A percentile compares a stretch with the other conserved stretches of the same genome.
Evolutionary conservation across 2,797 vertebrate species (phyloP).

Genomic region (Pipistrellus kuhlii): DNA sequence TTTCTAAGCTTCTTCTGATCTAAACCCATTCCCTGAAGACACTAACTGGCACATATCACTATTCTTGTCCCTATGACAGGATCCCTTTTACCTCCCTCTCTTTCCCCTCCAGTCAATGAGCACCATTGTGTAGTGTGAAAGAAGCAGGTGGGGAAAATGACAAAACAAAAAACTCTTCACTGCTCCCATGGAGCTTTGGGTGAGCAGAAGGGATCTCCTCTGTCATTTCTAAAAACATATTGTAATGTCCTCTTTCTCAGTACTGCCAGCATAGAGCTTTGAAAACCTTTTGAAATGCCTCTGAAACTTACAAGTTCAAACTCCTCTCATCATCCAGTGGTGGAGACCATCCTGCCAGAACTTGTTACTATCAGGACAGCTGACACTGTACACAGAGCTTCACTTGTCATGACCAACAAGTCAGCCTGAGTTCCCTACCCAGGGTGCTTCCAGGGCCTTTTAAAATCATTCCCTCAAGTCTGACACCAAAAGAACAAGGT

Average conservation of each 20-base stretch:
- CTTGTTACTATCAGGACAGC: neutral
- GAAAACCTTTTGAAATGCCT: conserved; percentile 65
- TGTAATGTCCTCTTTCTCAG: neutral
- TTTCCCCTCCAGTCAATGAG: neutral
- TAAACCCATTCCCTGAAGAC: neutral
- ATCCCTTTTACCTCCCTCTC: neutral
- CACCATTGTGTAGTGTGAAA: neutral
- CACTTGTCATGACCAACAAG: neutral
- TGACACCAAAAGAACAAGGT: conserved; percentile 2
- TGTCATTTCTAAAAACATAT: conserved; percentile 54
- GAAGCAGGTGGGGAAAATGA: neutral
- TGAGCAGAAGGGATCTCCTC: neutral
- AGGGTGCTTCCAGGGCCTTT: neutral
- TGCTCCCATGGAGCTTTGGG: neutral
- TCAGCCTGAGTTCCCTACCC: neutral
- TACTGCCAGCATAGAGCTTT: conserved; percentile 28
- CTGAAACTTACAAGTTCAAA: conserved; percentile 63
- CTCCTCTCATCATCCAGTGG: conserved; percentile 21
- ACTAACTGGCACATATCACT: neutral
- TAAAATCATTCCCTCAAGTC: neutral
- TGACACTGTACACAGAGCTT: neutral
- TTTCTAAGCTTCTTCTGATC: conserved; percentile 27
- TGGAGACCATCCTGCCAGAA: conserved; percentile 43
- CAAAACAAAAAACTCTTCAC: neutral
- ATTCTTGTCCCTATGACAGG: neutral